These are phyloP conservation scores for Misgurnus anguillicaudatus DNA, from an alignment of 2,113 vertebrate genomes.

Conservation along the genomic window DNA sequence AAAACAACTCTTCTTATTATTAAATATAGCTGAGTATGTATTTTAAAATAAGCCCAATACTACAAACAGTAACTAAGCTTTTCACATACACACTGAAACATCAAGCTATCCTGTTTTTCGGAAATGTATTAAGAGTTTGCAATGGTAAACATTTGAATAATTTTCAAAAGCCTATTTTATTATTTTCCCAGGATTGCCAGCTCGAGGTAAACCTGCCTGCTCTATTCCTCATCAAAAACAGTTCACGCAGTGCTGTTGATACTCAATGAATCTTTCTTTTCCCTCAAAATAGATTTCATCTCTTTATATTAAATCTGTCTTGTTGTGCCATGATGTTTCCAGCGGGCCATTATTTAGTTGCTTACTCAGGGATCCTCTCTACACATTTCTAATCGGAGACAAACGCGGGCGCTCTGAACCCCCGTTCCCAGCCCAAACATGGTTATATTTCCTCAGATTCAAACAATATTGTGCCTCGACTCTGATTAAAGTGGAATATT, in stretches of 20 bases:
- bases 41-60: not conserved
- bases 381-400: conserved; percentile 43
- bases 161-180: not conserved
- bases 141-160: not conserved
- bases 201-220: not conserved
- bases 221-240: conserved; percentile 20
- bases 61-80: not conserved
- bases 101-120: not conserved
- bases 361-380: conserved; percentile 51
- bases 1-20: not conserved
- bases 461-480: conserved; percentile 33
- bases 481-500: conserved; percentile 47
- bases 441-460: conserved; percentile 35
- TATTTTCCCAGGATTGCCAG: not conserved
- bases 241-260: conserved; percentile 21
- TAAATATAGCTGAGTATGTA: not conserved
- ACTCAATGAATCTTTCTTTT: conserved; percentile 37
- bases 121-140: not conserved
- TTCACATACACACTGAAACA: not conserved
- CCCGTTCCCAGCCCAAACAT: conserved; percentile 23
- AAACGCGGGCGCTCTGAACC: not conserved
- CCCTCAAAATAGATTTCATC: conserved; percentile 48
- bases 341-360: conserved; percentile 48
- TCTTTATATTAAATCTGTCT: conserved; percentile 46
- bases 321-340: conserved; percentile 45